These are phyloP conservation scores for Hafferia zeledoni DNA, from an alignment of 2,797 vertebrate genomes.

Conservation along the genomic window DNA sequence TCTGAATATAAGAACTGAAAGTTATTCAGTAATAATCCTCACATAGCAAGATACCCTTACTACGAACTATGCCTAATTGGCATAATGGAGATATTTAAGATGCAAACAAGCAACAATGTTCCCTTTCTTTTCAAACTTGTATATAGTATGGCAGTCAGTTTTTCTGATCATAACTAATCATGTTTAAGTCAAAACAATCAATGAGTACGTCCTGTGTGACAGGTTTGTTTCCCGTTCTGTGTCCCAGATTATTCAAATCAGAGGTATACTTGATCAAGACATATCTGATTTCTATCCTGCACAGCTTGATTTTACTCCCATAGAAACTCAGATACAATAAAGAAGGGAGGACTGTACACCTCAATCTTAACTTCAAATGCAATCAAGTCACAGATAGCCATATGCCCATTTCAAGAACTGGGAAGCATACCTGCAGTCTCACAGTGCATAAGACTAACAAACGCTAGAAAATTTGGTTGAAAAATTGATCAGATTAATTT, in stretches of 20 bases:
- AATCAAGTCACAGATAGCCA: background rate
- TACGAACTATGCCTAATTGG: background rate
- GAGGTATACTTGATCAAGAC: background rate
- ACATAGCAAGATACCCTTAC: background rate
- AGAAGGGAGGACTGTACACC: background rate
- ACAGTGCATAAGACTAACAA: background rate
- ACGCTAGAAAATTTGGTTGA: background rate
- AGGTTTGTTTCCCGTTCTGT: background rate
- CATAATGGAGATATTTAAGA: background rate
- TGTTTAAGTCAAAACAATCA: background rate
- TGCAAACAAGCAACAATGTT: background rate
- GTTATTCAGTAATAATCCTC: background rate
- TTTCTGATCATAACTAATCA: background rate
- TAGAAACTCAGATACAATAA: background rate
- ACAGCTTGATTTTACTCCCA: background rate
- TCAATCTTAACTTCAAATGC: background rate
- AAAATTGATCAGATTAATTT: background rate
- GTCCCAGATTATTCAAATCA: background rate
- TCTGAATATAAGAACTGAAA: background rate
- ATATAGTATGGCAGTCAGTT: background rate
- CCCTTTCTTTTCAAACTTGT: background rate
- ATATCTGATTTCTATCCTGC: background rate
- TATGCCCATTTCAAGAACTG: fast-evolving
- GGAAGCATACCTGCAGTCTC: background rate
- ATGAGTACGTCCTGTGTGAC: background rate